A percentile compares a stretch with the other conserved stretches of the same genome.
Evolutionary conservation across 92 coral and sea anemone genomes (phyloP).

Genomic region (Chrysogorgia sp.): DNA sequence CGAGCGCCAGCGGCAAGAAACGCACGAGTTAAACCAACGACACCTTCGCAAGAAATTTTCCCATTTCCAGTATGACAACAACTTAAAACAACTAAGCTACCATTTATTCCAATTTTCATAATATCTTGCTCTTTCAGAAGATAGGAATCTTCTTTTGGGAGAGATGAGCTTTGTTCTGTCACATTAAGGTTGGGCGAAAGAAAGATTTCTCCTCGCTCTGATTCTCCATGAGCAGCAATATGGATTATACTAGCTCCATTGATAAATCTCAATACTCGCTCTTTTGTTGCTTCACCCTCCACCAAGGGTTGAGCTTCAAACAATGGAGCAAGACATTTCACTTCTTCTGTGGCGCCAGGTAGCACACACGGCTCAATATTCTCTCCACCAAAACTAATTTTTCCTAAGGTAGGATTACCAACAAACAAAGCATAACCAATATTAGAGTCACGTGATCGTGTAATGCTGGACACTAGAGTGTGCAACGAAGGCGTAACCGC

Average conservation of each 20-base stretch:
- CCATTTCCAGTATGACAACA: slow-evolving; percentile 50
- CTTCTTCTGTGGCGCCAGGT: slow-evolving; percentile 30
- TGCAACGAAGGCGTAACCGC: slow-evolving; percentile 45
- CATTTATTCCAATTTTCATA: slow-evolving; percentile 21
- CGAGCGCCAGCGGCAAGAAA: too few relatives aligned
- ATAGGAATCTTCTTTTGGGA: slow-evolving; percentile 29
- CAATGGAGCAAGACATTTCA: slow-evolving; percentile 20
- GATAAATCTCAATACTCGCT: slow-evolving; percentile 15
- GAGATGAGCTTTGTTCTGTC: too few relatives aligned
- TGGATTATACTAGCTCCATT: slow-evolving; percentile 40
- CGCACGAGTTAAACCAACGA: too few relatives aligned
- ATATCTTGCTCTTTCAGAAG: slow-evolving; percentile 51
- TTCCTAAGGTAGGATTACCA: slow-evolving; percentile 47
- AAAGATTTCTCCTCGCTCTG: too few relatives aligned
- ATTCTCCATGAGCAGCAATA: too few relatives aligned
- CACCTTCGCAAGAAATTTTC: too few relatives aligned
- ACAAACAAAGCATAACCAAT: slow-evolving; percentile 43
- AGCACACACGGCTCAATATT: slow-evolving; percentile 24
- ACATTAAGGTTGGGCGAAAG: neutral
- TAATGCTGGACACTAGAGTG: slow-evolving; percentile 28
- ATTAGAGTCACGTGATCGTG: slow-evolving; percentile 22
- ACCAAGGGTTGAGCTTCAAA: slow-evolving; percentile 18
- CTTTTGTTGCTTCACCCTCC: slow-evolving; percentile 12
- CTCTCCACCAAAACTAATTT: slow-evolving; percentile 28
- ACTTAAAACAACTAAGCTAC: slow-evolving; percentile 54